Base-by-base conservation (phyloP, 2,113 vertebrate species). In the Mobula birostris region DNA sequence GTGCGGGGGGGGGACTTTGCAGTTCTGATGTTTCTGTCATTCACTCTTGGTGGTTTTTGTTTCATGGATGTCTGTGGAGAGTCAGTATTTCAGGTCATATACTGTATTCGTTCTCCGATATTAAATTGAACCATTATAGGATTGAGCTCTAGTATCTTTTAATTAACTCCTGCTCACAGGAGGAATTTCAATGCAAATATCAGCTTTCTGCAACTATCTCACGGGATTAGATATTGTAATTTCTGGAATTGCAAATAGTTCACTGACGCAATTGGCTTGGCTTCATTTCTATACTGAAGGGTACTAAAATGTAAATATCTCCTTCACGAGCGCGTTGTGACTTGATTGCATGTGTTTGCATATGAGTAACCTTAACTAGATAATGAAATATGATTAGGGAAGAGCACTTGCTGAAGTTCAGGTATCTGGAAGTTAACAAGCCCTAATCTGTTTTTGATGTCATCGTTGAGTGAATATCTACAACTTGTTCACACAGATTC, bases 351-450 rank as follows among this genome's bases (percentile, higher is more conserved):
- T 58, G 48, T 58, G 85, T 66, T 66, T 66, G 85, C 83, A 9
- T 61, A 58, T 11, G 24, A 87, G 3, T 87, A 27, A 1, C 9
- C 29, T 87, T 66, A 32, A 88, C 5, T 66, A 7, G 63, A 15
- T 61, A 68, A 90, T 90, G 66, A 90, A 68, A 90, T 36, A 5
- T 66, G 29, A 66, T 66, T 90, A n/a, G 1, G 66, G 61, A 2
- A 19, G 63, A 32, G 14, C 29, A 90, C 29, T 5, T 90, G 58
- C 29, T 68, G 15, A 90, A 66, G 6, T 61, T 14, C n/a, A 32
- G 15, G 85, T 68, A 90, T 90, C 85, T 2, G 6, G n/a, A 58
- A 90, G 66, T 90, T 88, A 66, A 32, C 85, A 66, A 90, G 85
- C 63, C 15, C 85, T 63, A 66, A 36, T 32, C 32, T 90, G 29